Percentiles rank a stretch among this genome's conserved stretches.
phyloP scores from a whole-genome alignment of 2,113 vertebrate species.

The Laticauda laticaudata region DNA sequence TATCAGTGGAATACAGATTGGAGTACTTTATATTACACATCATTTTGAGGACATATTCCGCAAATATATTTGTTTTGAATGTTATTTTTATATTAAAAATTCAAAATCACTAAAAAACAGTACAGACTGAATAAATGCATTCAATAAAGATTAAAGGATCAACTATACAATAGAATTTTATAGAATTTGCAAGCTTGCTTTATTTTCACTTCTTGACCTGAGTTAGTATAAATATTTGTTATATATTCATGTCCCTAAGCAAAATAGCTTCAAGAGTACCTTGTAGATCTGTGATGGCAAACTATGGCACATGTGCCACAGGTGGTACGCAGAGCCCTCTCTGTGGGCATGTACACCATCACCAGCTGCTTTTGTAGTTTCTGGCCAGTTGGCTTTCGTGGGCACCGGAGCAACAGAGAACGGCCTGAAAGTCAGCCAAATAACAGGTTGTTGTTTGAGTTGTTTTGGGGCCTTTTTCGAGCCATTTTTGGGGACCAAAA shows the following conservation, averaged over 20 bases:
- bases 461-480: too few relatives aligned
- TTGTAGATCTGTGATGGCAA: background rate
- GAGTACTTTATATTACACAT: constrained; percentile 23
- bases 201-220: background rate
- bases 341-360: too few relatives aligned
- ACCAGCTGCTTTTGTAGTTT: too few relatives aligned
- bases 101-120: background rate
- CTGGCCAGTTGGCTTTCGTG: too few relatives aligned
- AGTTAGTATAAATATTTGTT: constrained; percentile 20
- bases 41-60: background rate
- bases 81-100: constrained; percentile 3
- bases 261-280: background rate
- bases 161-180: background rate
- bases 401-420: too few relatives aligned
- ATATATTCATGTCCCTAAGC: background rate
- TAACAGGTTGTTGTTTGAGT: too few relatives aligned
- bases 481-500: too few relatives aligned
- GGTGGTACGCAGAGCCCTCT: too few relatives aligned
- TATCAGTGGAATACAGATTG: constrained; percentile 4
- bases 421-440: too few relatives aligned
- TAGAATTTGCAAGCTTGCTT: background rate
- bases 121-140: background rate
- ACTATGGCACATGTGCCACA: too few relatives aligned
- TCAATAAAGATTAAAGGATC: background rate
- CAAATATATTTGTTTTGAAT: constrained; percentile 7